Evolutionary conservation across 2,797 vertebrate species (phyloP), one percentile per base, ranked within the genome.

Genomic region (Silurus aristotelis): DNA sequence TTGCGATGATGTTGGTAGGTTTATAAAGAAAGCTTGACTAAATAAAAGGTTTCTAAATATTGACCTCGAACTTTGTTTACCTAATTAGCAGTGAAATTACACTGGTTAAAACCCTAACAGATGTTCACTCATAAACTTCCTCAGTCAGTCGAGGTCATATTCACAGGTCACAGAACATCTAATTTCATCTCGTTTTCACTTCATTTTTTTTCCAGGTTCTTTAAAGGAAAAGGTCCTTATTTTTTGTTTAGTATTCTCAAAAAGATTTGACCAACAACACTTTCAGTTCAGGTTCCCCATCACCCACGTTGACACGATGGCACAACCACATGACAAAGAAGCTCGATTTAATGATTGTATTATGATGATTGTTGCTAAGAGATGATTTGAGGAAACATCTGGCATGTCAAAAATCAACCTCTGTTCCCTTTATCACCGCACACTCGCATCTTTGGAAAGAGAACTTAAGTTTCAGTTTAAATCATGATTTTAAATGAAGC

Each of bases 311-410:
- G 13, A 20, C n/a, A 70, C 6, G 60, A 46, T 22, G 56, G 0
- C 2, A 71, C 52, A 25, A 61, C 3, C 48, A 38, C 56, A 76
- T 77, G 63, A 48, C 56, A n/a, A 22, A 55, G 86, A n/a, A 38
- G 5, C 63, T 4, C 0, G 1, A 52, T 52, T 3, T 9, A 10
- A 3, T 73, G 71, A 4, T 3, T 75, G 43, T 77, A 64, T 66
- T 52, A 7, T 46, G 80, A 78, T 58, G 60, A 80, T 64, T 78
- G 85, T 87, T 89, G 87, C 84, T 25, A 38, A 19, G 78, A 9
- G 55, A 63, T 61, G 6, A 31, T 78, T 7, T 55, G 25, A 38
- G 75, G 85, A 88, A 87, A 60, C 89, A 89, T 84, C 63, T 80
- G 82, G 10, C 78, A 71, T 66, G 20, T 3, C 77, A 31, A 61